Conservation (phyloP, 2,797 vertebrate genomes). For the Gymnothorax javanicus region DNA sequence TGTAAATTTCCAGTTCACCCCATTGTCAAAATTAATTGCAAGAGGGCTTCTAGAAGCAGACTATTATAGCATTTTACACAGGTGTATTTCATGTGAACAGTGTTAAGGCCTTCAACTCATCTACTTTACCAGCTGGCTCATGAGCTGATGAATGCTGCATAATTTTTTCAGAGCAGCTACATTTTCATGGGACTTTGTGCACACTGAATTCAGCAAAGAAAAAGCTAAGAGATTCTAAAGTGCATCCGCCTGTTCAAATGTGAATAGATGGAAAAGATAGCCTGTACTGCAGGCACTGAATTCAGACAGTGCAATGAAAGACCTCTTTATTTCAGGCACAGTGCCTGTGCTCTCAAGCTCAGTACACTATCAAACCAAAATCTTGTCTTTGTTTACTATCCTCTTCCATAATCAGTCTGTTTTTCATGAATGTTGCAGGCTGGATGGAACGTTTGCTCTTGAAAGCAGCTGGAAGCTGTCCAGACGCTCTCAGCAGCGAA, state of each 20-base stretch:
- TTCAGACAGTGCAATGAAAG: slow-evolving; percentile 51
- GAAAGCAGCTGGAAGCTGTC: neutral
- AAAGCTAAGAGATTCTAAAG: neutral
- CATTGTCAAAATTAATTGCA: neutral
- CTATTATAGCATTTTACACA: neutral
- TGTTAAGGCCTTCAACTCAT: neutral
- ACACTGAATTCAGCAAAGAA: neutral
- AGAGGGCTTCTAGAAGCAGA: neutral
- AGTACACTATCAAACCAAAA: slow-evolving; percentile 11
- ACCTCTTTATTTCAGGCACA: slow-evolving; percentile 43
- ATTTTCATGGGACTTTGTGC: neutral
- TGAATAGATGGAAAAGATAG: neutral
- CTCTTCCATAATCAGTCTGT: neutral
- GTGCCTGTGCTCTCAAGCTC: slow-evolving; percentile 4
- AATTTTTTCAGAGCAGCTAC: neutral
- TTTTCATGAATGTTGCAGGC: neutral
- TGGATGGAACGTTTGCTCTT: neutral
- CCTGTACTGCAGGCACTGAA: slow-evolving; percentile 26
- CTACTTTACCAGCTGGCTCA: neutral
- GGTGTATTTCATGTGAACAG: neutral
- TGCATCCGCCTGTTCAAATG: neutral
- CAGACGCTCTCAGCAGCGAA: neutral
- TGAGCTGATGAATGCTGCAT: neutral
- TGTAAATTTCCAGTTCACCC: neutral
- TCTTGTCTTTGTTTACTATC: neutral